phyloP scores from a whole-genome alignment of 2,113 vertebrate species.

The Phyllostomus discolor region DNA sequence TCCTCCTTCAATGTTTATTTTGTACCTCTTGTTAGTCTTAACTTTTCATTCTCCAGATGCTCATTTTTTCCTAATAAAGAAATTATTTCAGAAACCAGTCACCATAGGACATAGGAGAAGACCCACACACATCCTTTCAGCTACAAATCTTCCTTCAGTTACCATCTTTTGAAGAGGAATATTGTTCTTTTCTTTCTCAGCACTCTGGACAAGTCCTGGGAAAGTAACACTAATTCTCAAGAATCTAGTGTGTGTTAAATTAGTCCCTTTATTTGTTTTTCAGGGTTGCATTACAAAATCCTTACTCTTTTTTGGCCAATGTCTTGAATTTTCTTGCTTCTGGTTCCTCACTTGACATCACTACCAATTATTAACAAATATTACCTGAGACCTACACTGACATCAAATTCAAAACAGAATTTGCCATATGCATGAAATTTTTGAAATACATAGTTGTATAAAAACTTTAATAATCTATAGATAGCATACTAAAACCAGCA shows the following conservation, averaged over 20 bases:
- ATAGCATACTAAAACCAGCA: not conserved
- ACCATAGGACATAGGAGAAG: accelerated
- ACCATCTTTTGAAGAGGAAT: not conserved
- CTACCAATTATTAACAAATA: not conserved
- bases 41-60: not conserved
- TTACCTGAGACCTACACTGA: not conserved
- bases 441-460: not conserved
- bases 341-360: not conserved
- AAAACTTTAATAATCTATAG: accelerated
- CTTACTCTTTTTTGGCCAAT: not conserved
- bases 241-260: not conserved
- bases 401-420: not conserved
- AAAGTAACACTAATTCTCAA: not conserved
- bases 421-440: accelerated
- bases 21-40: not conserved
- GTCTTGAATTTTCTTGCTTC: not conserved
- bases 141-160: not conserved
- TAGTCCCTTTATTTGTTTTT: not conserved
- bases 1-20: not conserved
- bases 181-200: not conserved
- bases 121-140: too few species aligned
- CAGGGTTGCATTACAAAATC: not conserved
- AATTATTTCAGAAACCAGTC: not conserved
- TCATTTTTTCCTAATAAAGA: not conserved
- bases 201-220: not conserved